Conservation (phyloP, 2,888 invertebrate genomes). For the Apodemia duryi region DNA sequence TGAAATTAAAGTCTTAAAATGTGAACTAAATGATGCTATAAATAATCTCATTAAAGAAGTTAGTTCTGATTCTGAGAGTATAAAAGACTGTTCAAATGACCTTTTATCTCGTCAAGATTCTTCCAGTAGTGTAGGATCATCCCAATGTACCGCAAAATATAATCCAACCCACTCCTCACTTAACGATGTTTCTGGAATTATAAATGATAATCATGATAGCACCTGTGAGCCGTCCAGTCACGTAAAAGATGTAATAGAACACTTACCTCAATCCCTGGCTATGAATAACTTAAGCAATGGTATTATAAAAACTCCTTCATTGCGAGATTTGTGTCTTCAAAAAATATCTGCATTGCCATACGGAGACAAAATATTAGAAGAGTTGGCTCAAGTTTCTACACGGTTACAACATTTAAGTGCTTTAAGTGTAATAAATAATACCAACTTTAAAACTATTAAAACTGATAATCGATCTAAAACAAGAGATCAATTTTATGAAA, state of each 20-base stretch:
- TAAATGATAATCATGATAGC: constrained; percentile 57
- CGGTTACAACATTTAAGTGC: constrained; percentile 63
- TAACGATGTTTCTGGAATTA: constrained; percentile 78
- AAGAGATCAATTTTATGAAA: background rate
- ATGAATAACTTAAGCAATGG: background rate
- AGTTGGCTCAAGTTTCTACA: constrained; percentile 82
- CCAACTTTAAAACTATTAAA: background rate
- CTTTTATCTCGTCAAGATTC: constrained; percentile 76
- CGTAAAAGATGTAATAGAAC: constrained; percentile 68
- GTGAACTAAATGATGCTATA: constrained; percentile 68
- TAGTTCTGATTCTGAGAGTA: constrained; percentile 53
- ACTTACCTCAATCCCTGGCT: constrained; percentile 38
- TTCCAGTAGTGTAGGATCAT: constrained; percentile 81
- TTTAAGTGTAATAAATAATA: constrained; percentile 6
- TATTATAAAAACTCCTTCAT: constrained; percentile 58
- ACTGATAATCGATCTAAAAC: background rate
- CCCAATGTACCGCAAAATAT: constrained; percentile 85
- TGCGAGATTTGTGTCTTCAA: constrained; percentile 83
- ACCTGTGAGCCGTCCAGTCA: constrained; percentile 42
- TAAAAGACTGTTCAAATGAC: constrained; percentile 47
- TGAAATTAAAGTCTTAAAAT: constrained; percentile 67
- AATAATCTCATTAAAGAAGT: constrained; percentile 71
- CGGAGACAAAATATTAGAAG: constrained; percentile 83
- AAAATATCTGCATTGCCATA: constrained; percentile 83
- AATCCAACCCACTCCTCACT: constrained; percentile 80